These are phyloP conservation scores for Pseudoips prasinana DNA, from an alignment of 2,888 invertebrate genomes.

Conservation along the genomic window DNA sequence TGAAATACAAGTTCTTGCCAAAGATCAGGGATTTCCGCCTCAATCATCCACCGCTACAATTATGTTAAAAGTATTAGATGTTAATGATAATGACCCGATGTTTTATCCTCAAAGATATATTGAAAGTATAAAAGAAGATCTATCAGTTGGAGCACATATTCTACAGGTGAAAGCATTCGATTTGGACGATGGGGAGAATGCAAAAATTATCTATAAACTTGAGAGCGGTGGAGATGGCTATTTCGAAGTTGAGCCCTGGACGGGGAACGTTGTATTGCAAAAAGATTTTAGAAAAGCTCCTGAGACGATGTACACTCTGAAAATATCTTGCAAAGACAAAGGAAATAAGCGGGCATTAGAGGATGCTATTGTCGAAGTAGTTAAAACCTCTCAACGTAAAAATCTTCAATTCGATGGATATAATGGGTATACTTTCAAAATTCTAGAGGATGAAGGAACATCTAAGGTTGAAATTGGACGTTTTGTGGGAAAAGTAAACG, in stretches of 20 bases:
- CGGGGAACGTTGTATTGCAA: constrained; percentile 88
- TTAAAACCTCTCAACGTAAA: constrained; percentile 87
- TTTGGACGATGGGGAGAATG: constrained; percentile 94
- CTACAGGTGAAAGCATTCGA: constrained; percentile 91
- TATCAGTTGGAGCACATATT: constrained; percentile 84
- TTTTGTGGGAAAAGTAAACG: constrained; percentile 89
- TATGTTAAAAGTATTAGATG: constrained; percentile 89
- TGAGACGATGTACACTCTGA: constrained; percentile 87
- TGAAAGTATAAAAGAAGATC: constrained; percentile 87
- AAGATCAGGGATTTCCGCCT: constrained; percentile 94
- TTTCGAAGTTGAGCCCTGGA: constrained; percentile 90
- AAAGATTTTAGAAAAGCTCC: constrained; percentile 84
- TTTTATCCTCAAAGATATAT: constrained; percentile 96
- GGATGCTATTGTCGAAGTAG: constrained; percentile 91
- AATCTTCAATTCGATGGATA: constrained; percentile 88
- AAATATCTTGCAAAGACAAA: constrained; percentile 90
- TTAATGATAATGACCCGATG: constrained; percentile 95
- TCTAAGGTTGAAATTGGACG: constrained; percentile 83
- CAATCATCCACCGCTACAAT: constrained; percentile 95
- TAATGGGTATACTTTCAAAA: constrained; percentile 90
- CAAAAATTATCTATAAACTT: constrained; percentile 88
- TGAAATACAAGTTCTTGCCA: constrained; percentile 92
- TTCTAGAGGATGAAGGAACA: constrained; percentile 90
- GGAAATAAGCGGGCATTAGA: constrained; percentile 88
- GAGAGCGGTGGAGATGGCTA: constrained; percentile 90